phyloP scores from a whole-genome alignment of 1,140 invertebrate species.

The Eriosoma lanigerum region DNA sequence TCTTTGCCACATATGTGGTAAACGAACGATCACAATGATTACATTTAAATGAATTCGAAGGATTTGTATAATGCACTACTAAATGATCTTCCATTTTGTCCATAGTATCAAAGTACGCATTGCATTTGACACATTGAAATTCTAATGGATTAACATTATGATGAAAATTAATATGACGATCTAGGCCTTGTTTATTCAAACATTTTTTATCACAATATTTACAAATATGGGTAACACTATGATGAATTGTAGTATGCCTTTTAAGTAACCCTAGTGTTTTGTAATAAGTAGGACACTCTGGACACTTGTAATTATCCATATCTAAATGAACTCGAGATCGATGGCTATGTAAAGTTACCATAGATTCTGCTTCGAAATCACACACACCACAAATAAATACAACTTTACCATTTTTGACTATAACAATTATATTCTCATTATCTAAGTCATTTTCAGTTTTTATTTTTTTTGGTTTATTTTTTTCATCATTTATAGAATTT shows the following conservation, averaged over 20 bases:
- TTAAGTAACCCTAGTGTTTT: background rate
- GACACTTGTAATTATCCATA: background rate
- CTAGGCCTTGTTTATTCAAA: constrained; percentile 19
- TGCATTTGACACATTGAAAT: constrained; percentile 46
- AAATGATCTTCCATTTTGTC: constrained; percentile 49
- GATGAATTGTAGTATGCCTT: background rate
- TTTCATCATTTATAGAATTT: background rate
- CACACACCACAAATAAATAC: constrained; percentile 25
- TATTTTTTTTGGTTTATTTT: constrained; percentile 14
- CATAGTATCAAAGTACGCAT: constrained; percentile 40
- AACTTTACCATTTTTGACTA: constrained; percentile 48
- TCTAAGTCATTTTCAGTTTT: constrained; percentile 6
- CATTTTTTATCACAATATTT: constrained; percentile 42
- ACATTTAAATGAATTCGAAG: constrained; percentile 17
- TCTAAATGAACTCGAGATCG: background rate
- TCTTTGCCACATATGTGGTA: background rate
- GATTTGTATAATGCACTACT: constrained; percentile 26
- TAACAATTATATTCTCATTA: background rate
- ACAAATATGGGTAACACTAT: background rate
- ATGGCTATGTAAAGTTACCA: background rate
- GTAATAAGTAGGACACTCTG: constrained; percentile 1
- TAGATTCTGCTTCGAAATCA: constrained; percentile 25
- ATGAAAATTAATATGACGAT: constrained; percentile 12
- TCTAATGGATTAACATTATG: constrained; percentile 13
- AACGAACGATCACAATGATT: constrained; percentile 32